Evolutionary conservation across 2,888 invertebrate genomes (phyloP).

Genomic region (Sarcophaga variegata): DNA sequence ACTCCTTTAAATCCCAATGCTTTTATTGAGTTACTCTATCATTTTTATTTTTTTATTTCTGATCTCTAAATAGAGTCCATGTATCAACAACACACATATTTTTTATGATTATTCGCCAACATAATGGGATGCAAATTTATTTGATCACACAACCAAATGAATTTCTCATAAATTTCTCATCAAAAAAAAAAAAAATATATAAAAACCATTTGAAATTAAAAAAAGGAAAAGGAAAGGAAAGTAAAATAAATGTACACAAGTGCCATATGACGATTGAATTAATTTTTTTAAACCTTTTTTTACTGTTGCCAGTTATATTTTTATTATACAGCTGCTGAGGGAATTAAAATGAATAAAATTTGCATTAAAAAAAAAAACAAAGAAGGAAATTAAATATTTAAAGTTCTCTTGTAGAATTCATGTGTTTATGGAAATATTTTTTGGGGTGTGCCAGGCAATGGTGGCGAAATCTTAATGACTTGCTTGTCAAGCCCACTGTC

Average conservation of each 20-base stretch:
- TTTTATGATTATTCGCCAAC: not conserved
- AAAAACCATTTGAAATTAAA: not conserved
- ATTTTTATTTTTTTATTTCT: no score
- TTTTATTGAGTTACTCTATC: no score
- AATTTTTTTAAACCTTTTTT: slow-evolving; percentile 12
- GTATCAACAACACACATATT: not conserved
- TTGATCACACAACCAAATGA: not conserved
- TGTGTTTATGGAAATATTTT: not conserved
- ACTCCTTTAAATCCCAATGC: no score
- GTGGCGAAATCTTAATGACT: no score
- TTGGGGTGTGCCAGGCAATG: not conserved
- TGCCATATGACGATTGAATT: not conserved
- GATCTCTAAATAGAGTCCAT: no score
- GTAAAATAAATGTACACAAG: not conserved
- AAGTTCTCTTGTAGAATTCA: not conserved
- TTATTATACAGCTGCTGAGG: not conserved
- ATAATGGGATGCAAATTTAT: not conserved
- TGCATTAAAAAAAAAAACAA: not conserved
- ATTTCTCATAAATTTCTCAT: not conserved
- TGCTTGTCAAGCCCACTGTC: no score
- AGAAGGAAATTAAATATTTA: not conserved
- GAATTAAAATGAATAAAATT: slow-evolving; percentile 39
- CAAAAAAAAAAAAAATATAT: no score
- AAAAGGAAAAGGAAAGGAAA: no score
- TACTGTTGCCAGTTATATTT: slow-evolving; percentile 1